phyloP scores from a whole-genome alignment of 2,113 vertebrate species.

The Gallinago media region DNA sequence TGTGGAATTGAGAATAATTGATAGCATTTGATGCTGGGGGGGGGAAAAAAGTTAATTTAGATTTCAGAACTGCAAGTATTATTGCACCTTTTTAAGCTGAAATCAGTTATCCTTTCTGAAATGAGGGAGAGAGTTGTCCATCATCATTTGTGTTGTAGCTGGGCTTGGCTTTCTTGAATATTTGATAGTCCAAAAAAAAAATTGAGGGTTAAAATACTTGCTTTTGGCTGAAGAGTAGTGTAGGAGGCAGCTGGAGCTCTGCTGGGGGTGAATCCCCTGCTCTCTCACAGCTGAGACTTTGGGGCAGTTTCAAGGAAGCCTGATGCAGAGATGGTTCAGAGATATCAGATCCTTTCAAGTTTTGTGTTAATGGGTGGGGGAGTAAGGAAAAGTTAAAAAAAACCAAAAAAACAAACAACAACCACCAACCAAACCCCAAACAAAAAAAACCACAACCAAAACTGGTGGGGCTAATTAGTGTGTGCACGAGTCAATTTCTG shows the following conservation, averaged over 20 bases:
- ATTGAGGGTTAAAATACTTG: neutral
- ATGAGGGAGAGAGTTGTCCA: neutral
- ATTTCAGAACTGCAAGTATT: neutral
- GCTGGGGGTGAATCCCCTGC: neutral
- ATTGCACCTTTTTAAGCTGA: neutral
- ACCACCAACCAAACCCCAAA: too few relatives aligned
- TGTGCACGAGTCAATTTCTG: too few relatives aligned
- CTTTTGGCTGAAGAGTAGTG: neutral
- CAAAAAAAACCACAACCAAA: too few relatives aligned
- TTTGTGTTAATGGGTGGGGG: neutral
- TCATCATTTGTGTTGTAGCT: neutral
- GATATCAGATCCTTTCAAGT: neutral
- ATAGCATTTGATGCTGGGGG: neutral
- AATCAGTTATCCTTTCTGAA: neutral
- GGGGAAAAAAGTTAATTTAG: neutral
- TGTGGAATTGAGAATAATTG: neutral
- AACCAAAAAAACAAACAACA: too few relatives aligned
- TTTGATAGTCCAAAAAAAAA: neutral
- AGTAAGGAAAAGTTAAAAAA: neutral
- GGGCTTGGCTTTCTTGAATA: neutral
- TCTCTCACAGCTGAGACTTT: rapidly evolving
- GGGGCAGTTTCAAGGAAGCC: neutral
- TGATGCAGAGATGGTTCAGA: neutral
- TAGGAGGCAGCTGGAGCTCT: neutral
- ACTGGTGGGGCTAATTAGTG: too few relatives aligned